Conservation (phyloP, 2,113 vertebrate species). For the Otolemur garnettii region DNA sequence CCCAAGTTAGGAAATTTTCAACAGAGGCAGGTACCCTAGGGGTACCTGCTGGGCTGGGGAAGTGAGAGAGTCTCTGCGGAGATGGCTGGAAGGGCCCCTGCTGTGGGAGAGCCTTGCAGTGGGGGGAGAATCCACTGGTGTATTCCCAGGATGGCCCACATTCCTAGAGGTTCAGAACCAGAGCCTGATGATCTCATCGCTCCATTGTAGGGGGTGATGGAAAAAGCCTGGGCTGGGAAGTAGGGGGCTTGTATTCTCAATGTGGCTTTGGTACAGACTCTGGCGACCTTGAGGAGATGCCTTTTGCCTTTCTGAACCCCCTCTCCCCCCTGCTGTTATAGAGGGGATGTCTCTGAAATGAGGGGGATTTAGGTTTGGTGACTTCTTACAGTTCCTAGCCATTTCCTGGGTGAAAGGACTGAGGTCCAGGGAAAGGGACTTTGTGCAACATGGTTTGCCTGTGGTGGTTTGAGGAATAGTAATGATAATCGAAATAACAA, state of each 20-base stretch:
- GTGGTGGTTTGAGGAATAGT: conserved; percentile 39
- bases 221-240: not conserved
- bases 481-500: not conserved
- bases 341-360: not conserved
- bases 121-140: conserved; percentile 45
- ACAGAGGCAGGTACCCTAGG: not conserved
- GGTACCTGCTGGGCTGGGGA: not conserved
- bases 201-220: not conserved
- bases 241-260: conserved; percentile 4
- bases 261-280: not conserved
- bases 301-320: conserved; percentile 30
- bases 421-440: conserved; percentile 8
- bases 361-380: not conserved
- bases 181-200: conserved; percentile 75
- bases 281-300: conserved; percentile 74
- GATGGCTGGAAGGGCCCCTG: not conserved
- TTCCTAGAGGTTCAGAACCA: conserved; percentile 72
- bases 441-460: conserved; percentile 61
- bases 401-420: conserved; percentile 45
- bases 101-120: not conserved
- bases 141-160: conserved; percentile 66
- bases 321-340: conserved; percentile 12
- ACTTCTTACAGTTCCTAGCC: not conserved
- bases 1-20: not conserved
- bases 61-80: not conserved